Conservation (phyloP, 2,113 vertebrate species). For the Tringa solitaria region DNA sequence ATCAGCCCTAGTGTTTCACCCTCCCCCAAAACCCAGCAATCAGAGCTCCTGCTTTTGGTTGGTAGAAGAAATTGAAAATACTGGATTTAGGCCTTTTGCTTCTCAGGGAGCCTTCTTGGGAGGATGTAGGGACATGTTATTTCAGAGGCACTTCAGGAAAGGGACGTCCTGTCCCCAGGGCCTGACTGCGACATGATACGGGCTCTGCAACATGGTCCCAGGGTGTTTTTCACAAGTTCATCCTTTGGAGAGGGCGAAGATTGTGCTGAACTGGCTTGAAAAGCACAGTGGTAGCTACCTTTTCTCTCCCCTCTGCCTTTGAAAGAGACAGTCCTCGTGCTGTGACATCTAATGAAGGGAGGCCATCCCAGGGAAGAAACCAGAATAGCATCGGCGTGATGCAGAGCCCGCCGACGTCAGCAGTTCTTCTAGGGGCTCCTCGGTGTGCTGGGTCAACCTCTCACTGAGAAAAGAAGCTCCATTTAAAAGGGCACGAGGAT, state of each 20-base stretch:
- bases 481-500: neutral
- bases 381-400: conserved; percentile 46
- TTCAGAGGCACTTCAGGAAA: neutral
- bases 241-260: neutral
- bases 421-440: conserved; percentile 22
- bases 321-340: neutral
- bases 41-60: neutral
- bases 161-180: neutral
- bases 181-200: accelerated
- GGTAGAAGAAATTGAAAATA: neutral
- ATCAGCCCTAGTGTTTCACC: neutral
- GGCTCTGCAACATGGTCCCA: neutral
- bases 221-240: neutral
- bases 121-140: neutral
- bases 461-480: neutral
- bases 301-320: conserved; percentile 14
- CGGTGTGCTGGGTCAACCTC: neutral
- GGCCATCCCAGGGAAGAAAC: neutral
- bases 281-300: neutral
- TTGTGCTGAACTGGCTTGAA: neutral
- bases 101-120: neutral
- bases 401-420: neutral
- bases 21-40: neutral
- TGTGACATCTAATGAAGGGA: conserved; percentile 34
- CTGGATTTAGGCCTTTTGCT: neutral